Evolutionary conservation across 2,797 vertebrate genomes (phyloP).

Genomic region (Miichthys miiuy): DNA sequence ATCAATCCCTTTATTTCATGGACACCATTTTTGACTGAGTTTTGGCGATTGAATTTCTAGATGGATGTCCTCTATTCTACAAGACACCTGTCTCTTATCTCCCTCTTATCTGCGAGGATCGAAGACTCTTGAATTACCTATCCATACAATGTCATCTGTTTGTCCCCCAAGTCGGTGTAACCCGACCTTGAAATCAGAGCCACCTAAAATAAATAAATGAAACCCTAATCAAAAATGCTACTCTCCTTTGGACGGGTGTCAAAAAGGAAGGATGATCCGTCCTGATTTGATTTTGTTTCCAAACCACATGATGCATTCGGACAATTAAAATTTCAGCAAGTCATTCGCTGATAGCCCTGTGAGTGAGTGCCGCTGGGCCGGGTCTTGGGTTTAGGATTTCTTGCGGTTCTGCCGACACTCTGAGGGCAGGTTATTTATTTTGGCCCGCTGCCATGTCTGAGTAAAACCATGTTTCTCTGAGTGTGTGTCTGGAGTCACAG

Average conservation of each 20-base stretch:
- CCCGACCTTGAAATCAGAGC: slow-evolving; percentile 83
- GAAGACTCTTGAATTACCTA: slow-evolving; percentile 84
- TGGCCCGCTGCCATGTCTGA: slow-evolving; percentile 76
- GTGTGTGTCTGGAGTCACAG: slow-evolving; percentile 65
- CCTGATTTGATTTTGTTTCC: slow-evolving; percentile 86
- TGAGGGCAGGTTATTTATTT: slow-evolving; percentile 81
- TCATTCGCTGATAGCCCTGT: slow-evolving; percentile 86
- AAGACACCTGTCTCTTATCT: slow-evolving; percentile 86
- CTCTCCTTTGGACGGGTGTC: slow-evolving; percentile 79
- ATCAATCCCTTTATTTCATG: slow-evolving; percentile 70
- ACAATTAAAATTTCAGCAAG: slow-evolving; percentile 91
- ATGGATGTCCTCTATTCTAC: slow-evolving; percentile 83
- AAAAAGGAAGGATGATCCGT: slow-evolving; percentile 80
- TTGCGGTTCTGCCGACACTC: slow-evolving; percentile 84
- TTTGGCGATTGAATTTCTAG: slow-evolving; percentile 80
- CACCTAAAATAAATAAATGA: slow-evolving; percentile 84
- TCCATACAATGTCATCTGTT: slow-evolving; percentile 81
- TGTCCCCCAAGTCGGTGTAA: slow-evolving; percentile 83
- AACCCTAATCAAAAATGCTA: slow-evolving; percentile 83
- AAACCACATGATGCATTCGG: slow-evolving; percentile 88
- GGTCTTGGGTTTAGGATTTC: slow-evolving; percentile 85
- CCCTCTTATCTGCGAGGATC: slow-evolving; percentile 83
- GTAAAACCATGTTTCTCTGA: slow-evolving; percentile 77
- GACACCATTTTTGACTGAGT: slow-evolving; percentile 74
- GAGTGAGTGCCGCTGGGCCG: slow-evolving; percentile 74